Percentiles rank a stretch among this genome's conserved stretches.
These are phyloP conservation scores for Drosophila nasuta DNA, from an alignment of 1,140 invertebrate genomes.

Conservation along the genomic window DNA sequence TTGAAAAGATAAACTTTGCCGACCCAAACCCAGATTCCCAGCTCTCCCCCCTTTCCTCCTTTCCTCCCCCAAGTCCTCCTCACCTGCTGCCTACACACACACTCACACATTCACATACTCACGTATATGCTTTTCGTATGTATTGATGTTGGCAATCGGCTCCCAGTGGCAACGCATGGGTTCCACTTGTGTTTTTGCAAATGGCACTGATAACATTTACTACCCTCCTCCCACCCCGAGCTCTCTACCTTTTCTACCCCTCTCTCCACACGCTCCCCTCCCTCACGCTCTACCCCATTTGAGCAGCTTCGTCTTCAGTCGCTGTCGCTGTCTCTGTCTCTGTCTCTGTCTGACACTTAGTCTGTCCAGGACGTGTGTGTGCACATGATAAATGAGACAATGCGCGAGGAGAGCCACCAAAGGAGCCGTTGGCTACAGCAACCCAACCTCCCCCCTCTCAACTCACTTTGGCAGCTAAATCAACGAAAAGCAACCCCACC, in stretches of 20 bases:
- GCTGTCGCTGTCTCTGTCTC: constrained; percentile 5
- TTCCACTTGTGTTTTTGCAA: constrained; percentile 71
- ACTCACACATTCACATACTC: background rate
- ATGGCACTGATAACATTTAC: constrained; percentile 75
- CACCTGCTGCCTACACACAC: constrained; percentile 33
- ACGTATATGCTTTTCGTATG: constrained; percentile 5
- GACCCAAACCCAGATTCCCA: constrained; percentile 62
- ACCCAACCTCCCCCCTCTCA: constrained; percentile 25
- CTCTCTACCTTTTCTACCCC: background rate
- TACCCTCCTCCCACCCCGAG: constrained; percentile 26
- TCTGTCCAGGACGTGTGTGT: constrained; percentile 56
- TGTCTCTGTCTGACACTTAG: constrained; percentile 25
- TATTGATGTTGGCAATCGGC: constrained; percentile 78
- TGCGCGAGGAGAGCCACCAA: constrained; percentile 49
- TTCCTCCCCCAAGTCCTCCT: background rate
- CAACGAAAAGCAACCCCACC: constrained; percentile 61
- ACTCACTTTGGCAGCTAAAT: constrained; percentile 58
- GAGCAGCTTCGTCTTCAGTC: background rate
- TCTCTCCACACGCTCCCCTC: background rate
- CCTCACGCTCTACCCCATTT: constrained; percentile 3
- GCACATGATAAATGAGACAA: constrained; percentile 60
- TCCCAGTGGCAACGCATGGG: constrained; percentile 60
- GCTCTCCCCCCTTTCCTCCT: background rate
- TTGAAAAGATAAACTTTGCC: constrained; percentile 82
- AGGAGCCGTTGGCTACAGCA: constrained; percentile 51